These are phyloP conservation scores for Habroteleia sp. DNA, from an alignment of 2,888 invertebrate species.

Conservation along the genomic window DNA sequence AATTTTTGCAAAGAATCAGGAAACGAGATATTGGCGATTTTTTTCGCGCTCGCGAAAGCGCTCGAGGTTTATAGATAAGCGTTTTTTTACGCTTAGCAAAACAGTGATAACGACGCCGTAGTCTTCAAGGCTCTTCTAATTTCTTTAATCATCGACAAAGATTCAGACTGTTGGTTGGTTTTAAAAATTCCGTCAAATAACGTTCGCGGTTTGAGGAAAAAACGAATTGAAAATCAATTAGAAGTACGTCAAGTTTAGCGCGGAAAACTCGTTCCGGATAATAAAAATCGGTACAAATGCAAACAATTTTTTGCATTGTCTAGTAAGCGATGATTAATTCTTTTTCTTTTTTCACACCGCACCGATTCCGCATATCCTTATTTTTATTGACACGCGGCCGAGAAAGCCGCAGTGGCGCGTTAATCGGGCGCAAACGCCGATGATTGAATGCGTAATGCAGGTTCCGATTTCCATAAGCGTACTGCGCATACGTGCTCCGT, in stretches of 20 bases:
- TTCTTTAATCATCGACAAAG: constrained; percentile 53
- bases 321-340: constrained; percentile 6
- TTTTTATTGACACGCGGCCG: constrained; percentile 41
- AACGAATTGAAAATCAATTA: too few relatives aligned
- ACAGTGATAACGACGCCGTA: constrained; percentile 61
- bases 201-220: background rate
- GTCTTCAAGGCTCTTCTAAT: constrained; percentile 62
- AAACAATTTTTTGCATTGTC: constrained; percentile 17
- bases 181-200: constrained; percentile 3
- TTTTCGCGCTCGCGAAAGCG: constrained; percentile 61
- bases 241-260: constrained; percentile 1
- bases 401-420: constrained; percentile 52
- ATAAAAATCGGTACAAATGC: constrained; percentile 7
- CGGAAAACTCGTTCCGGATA: constrained; percentile 16
- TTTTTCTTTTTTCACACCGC: background rate
- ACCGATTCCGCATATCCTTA: constrained; percentile 29
- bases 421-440: constrained; percentile 64
- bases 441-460: constrained; percentile 62
- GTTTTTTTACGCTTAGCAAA: constrained; percentile 64
- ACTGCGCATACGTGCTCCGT: constrained; percentile 50
- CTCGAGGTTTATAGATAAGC: constrained; percentile 65
- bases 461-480: constrained; percentile 62
- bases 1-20: constrained; percentile 24
- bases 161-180: constrained; percentile 1
- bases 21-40: constrained; percentile 61